phyloP scores from a whole-genome alignment of 2,797 vertebrate species.

The Momotus momota region DNA sequence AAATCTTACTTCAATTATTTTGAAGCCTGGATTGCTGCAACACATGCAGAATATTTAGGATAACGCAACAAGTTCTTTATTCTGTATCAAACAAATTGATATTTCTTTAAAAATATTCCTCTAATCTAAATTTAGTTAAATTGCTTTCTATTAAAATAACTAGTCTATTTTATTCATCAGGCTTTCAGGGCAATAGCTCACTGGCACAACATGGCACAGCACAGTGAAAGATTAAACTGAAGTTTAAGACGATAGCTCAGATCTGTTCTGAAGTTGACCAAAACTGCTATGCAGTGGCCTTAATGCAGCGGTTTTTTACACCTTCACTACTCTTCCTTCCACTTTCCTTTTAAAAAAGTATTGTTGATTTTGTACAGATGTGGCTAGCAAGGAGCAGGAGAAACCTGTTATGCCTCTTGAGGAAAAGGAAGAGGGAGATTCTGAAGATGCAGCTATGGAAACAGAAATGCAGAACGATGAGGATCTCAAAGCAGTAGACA shows the following conservation, averaged over 20 bases:
- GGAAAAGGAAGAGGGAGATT: conserved; percentile 74
- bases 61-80: background rate
- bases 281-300: background rate
- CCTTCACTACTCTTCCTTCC: background rate
- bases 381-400: conserved; percentile 91
- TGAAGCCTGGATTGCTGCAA: background rate
- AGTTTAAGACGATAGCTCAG: background rate
- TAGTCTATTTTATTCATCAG: background rate
- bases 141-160: background rate
- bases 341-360: background rate
- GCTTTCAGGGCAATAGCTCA: background rate
- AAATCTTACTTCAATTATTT: background rate
- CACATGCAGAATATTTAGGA: background rate
- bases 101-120: background rate
- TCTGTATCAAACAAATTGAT: background rate
- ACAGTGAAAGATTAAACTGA: background rate
- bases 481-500: conserved; percentile 80
- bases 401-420: conserved; percentile 76
- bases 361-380: conserved; percentile 80
- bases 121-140: background rate
- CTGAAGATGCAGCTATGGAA: conserved; percentile 85
- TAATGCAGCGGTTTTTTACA: background rate
- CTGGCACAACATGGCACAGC: background rate
- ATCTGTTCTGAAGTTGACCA: background rate
- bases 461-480: conserved; percentile 80